Conservation (phyloP, 2,113 vertebrate genomes). For the Burhinus oedicnemus region DNA sequence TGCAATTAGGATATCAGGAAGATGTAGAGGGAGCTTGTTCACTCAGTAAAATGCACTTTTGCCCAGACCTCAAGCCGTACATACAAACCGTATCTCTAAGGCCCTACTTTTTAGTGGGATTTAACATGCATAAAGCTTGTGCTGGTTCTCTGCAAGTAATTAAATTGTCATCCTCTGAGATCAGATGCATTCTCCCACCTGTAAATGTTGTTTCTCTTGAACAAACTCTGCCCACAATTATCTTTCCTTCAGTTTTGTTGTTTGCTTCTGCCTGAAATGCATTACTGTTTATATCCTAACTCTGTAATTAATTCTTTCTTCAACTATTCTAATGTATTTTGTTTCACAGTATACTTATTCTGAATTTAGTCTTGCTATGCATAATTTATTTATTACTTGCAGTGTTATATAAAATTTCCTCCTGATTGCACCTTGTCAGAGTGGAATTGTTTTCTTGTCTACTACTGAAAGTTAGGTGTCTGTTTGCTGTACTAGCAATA, state of each 20-base stretch:
- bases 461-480: not conserved
- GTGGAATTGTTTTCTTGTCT: slow-evolving; percentile 55
- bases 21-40: not conserved
- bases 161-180: not conserved
- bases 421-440: slow-evolving; percentile 60
- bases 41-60: not conserved
- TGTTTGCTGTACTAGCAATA: not conserved
- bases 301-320: slow-evolving; percentile 48
- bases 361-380: slow-evolving; percentile 68
- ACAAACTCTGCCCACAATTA: not conserved
- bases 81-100: not conserved
- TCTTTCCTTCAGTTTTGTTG: slow-evolving; percentile 47
- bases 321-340: slow-evolving; percentile 59
- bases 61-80: not conserved
- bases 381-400: slow-evolving; percentile 60
- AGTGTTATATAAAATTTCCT: slow-evolving; percentile 65
- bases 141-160: not conserved
- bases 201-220: slow-evolving; percentile 50
- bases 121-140: not conserved
- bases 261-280: slow-evolving; percentile 56
- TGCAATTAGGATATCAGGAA: not conserved
- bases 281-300: slow-evolving; percentile 57
- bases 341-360: slow-evolving; percentile 51
- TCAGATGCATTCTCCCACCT: slow-evolving; percentile 14
- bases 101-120: not conserved